phyloP scores from a whole-genome alignment of 2,113 vertebrate genomes.

The Nipponia nippon region DNA sequence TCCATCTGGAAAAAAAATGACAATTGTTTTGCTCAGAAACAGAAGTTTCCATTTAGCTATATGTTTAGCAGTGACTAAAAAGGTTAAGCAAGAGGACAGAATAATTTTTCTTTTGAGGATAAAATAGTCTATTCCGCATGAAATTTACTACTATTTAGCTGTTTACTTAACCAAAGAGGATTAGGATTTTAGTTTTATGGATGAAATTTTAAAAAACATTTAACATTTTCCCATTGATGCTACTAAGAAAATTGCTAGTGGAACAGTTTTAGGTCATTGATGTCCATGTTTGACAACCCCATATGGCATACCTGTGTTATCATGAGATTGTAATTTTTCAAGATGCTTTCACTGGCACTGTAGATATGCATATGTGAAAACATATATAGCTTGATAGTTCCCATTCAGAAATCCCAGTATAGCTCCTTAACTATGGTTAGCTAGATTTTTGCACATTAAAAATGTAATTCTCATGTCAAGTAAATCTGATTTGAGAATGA shows the following conservation, averaged over 20 bases:
- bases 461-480: conserved; percentile 16
- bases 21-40: background rate
- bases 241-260: background rate
- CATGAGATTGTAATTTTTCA: background rate
- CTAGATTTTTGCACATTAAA: background rate
- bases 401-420: conserved; percentile 17
- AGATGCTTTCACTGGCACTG: background rate
- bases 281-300: background rate
- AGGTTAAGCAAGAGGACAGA: background rate
- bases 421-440: background rate
- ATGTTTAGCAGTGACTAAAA: background rate
- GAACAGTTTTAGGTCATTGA: background rate
- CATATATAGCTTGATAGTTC: background rate
- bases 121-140: background rate
- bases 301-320: background rate
- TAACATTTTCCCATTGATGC: background rate
- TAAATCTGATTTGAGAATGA: conserved; percentile 26
- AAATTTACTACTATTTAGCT: background rate
- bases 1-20: background rate
- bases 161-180: background rate
- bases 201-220: background rate
- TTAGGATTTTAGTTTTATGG: background rate
- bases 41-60: background rate
- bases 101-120: background rate
- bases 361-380: background rate